Conservation (phyloP, 2,113 vertebrate species). For the Elaphurus davidianus region DNA sequence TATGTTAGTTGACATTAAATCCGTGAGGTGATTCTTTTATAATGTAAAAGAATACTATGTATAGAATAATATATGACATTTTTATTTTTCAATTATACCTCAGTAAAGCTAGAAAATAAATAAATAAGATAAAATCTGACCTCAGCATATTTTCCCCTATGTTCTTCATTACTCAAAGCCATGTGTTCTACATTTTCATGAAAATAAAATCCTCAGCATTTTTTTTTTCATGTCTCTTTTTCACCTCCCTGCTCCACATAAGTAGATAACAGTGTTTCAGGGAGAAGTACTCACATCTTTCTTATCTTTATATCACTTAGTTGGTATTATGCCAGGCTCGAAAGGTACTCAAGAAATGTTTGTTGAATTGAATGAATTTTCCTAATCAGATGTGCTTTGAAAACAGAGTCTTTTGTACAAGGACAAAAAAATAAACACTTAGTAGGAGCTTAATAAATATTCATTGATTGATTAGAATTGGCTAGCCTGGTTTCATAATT, state of each 20-base stretch:
- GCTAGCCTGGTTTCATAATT: not conserved
- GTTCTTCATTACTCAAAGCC: not conserved
- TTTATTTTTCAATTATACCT: not conserved
- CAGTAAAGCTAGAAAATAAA: not conserved
- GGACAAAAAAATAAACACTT: not conserved
- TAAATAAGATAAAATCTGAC: not conserved
- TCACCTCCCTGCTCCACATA: not conserved
- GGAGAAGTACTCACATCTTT: not conserved
- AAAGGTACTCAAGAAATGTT: not conserved
- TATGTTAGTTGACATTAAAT: not conserved
- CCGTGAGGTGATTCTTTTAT: not conserved
- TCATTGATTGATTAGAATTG: not conserved
- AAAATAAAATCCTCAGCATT: not conserved
- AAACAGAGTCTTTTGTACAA: not conserved
- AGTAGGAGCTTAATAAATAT: constrained; percentile 60
- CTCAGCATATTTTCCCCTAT: not conserved
- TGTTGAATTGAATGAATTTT: not conserved
- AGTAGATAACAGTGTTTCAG: not conserved
- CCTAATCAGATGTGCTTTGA: not conserved
- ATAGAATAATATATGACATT: not conserved
- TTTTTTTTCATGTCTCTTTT: not conserved
- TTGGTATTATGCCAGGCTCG: not conserved
- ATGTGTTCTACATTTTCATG: not conserved
- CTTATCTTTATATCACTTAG: not conserved
- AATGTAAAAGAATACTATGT: not conserved